Evolutionary conservation across 2,888 invertebrate species (phyloP).

Genomic region (Xestoiulus laeticollis): DNA sequence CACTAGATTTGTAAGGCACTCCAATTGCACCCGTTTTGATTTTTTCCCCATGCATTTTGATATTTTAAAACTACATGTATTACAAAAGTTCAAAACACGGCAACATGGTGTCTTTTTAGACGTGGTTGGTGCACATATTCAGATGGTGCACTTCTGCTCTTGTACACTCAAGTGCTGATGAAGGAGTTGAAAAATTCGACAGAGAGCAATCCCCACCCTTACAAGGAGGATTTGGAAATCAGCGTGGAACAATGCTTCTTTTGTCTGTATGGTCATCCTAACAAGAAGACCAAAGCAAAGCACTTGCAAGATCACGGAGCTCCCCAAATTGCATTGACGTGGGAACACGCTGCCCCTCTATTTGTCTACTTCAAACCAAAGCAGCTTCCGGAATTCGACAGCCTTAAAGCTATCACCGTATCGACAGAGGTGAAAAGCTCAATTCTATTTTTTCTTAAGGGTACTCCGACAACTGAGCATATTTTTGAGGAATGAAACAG

Average conservation of each 20-base stretch:
- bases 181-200: slow-evolving; percentile 59
- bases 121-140: slow-evolving; percentile 81
- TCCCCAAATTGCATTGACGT: slow-evolving; percentile 62
- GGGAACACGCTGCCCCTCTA: slow-evolving; percentile 63
- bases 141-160: slow-evolving; percentile 80
- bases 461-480: no score
- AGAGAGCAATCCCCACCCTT: slow-evolving; percentile 57
- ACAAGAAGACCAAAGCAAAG: slow-evolving; percentile 74
- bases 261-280: slow-evolving; percentile 86
- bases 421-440: slow-evolving; percentile 73
- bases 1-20: background rate
- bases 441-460: no score
- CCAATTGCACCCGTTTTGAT: background rate
- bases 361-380: slow-evolving; percentile 83
- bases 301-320: slow-evolving; percentile 81
- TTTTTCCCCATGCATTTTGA: no score
- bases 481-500: no score
- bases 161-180: slow-evolving; percentile 76
- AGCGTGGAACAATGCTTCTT: slow-evolving; percentile 85
- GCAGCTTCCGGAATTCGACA: slow-evolving; percentile 82
- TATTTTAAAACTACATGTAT: no score
- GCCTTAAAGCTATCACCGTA: slow-evolving; percentile 76
- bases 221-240: slow-evolving; percentile 72
- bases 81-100: background rate
- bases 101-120: slow-evolving; percentile 62